Conservation (phyloP, 2,888 invertebrate species). For the Punctoribates punctum region DNA sequence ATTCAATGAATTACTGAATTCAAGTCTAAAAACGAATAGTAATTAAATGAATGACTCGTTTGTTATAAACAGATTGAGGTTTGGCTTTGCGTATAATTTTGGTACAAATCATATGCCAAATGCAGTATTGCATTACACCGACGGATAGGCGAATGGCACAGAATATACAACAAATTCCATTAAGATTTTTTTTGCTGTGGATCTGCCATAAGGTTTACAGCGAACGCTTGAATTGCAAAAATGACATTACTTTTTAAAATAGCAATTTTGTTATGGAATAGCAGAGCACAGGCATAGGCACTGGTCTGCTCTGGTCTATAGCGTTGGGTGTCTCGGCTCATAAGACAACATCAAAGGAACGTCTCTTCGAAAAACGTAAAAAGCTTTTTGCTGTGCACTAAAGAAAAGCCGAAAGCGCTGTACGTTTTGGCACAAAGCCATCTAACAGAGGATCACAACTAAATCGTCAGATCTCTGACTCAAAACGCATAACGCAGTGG, state of each 20-base stretch:
- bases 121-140: constrained; percentile 16
- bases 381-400: constrained; percentile 21
- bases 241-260: constrained; percentile 36
- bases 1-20: neutral
- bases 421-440: constrained; percentile 32
- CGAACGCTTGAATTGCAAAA: neutral
- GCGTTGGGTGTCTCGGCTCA: constrained; percentile 23
- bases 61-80: constrained; percentile 5
- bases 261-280: neutral
- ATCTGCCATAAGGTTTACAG: constrained; percentile 8
- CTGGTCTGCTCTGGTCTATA: neutral
- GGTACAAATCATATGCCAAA: constrained; percentile 20
- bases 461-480: constrained; percentile 35
- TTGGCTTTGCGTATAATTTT: neutral
- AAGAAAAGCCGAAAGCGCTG: neutral
- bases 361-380: constrained; percentile 8
- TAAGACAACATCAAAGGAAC: constrained; percentile 14
- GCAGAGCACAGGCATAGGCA: neutral
- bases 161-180: constrained; percentile 16
- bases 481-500: constrained; percentile 14
- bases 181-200: neutral
- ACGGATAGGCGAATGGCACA: neutral
- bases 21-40: neutral
- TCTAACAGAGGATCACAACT: constrained; percentile 33
- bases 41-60: neutral